A percentile compares a stretch with the other conserved stretches of the same genome.
These are phyloP conservation scores for Atrina japonica DNA, from an alignment of 2,888 invertebrate species.

Conservation along the genomic window DNA sequence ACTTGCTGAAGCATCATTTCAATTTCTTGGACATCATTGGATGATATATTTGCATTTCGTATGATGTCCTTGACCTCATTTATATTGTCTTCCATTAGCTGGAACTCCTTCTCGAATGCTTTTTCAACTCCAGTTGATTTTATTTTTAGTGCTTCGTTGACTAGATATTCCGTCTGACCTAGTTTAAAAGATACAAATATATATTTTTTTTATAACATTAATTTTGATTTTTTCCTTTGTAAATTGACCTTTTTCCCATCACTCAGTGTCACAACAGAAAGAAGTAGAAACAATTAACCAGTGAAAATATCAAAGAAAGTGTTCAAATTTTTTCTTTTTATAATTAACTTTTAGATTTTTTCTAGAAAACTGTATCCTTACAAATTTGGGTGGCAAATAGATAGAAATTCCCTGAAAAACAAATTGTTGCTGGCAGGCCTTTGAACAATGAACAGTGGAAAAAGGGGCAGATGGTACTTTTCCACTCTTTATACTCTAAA, in stretches of 20 bases:
- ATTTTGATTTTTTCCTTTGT: too few relatives aligned
- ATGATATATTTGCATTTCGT: slow-evolving; percentile 88
- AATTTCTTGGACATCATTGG: slow-evolving; percentile 82
- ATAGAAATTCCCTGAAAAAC: too few relatives aligned
- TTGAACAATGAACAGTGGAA: too few relatives aligned
- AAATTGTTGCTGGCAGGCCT: too few relatives aligned
- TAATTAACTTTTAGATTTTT: too few relatives aligned
- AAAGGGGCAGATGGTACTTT: too few relatives aligned
- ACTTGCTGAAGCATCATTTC: slow-evolving; percentile 81
- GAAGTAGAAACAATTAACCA: neutral
- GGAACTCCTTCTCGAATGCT: slow-evolving; percentile 97
- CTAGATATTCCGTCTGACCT: slow-evolving; percentile 89
- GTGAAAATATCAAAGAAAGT: neutral
- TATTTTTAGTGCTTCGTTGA: slow-evolving; percentile 94
- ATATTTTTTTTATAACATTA: too few relatives aligned
- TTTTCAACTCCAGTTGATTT: slow-evolving; percentile 97
- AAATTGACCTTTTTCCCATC: too few relatives aligned
- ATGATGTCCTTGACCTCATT: slow-evolving; percentile 90
- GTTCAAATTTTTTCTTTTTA: neutral
- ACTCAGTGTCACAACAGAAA: too few relatives aligned
- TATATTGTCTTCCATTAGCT: slow-evolving; percentile 92
- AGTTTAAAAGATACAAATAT: neutral
- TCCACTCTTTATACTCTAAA: too few relatives aligned
- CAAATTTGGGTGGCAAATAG: too few relatives aligned
- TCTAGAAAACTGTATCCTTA: too few relatives aligned